Evolutionary conservation across 2,113 vertebrate genomes (phyloP).

Genomic region (Polypterus bichir): DNA sequence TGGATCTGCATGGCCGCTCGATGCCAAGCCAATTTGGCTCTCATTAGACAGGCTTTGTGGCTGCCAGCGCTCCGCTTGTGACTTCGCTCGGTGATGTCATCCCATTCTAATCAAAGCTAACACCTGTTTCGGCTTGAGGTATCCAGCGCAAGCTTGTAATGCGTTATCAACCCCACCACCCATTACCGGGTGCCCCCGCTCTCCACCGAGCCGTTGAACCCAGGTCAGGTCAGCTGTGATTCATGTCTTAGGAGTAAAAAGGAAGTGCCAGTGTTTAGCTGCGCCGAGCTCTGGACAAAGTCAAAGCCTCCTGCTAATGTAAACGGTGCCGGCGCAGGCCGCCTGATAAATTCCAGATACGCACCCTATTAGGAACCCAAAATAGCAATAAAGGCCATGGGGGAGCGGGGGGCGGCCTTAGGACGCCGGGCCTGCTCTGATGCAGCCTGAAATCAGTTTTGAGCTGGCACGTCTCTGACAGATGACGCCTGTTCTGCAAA

Average conservation of each 20-base stretch:
- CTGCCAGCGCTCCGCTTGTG: conserved; percentile 67
- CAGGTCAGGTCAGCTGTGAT: conserved; percentile 38
- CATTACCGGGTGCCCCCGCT: conserved; percentile 12
- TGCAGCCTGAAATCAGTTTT: too few species aligned
- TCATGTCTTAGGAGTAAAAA: conserved; percentile 46
- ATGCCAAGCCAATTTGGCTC: conserved; percentile 88
- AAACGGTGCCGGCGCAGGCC: conserved; percentile 22
- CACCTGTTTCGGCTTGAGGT: conserved; percentile 54
- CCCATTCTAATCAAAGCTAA: conserved; percentile 60
- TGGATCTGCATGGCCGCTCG: conserved; percentile 70
- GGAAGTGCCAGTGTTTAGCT: conserved; percentile 38
- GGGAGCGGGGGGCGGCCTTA: too few species aligned
- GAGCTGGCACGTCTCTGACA: too few species aligned
- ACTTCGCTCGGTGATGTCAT: conserved; percentile 63
- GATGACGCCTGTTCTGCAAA: too few species aligned
- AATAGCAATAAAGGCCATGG: too few species aligned
- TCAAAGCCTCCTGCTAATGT: conserved; percentile 29
- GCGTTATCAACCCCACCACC: conserved; percentile 35
- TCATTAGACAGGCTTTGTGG: conserved; percentile 80
- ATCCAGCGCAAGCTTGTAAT: conserved; percentile 23
- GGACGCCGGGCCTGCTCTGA: too few species aligned
- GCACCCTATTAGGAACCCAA: too few species aligned
- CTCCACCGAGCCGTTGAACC: conserved; percentile 22
- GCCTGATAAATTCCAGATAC: conserved; percentile 1
- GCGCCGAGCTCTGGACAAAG: conserved; percentile 38